Conservation (phyloP, 2,888 invertebrate genomes). For the Xanthorhoe spadicearia region DNA sequence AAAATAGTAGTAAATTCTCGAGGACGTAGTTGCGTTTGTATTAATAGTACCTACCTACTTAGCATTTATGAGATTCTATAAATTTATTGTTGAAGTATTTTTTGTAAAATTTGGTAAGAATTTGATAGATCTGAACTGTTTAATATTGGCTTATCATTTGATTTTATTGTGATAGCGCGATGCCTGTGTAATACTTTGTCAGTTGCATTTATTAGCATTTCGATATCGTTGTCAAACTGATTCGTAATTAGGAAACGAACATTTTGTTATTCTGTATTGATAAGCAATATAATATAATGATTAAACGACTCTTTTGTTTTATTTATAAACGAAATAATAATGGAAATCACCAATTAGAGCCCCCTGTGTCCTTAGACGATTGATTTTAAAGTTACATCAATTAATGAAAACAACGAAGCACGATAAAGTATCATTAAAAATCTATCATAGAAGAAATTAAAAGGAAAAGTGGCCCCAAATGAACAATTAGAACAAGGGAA, state of each 20-base stretch:
- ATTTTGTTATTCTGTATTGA: slow-evolving; percentile 82
- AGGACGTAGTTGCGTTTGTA: slow-evolving; percentile 69
- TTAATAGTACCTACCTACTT: slow-evolving; percentile 81
- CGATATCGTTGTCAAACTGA: slow-evolving; percentile 71
- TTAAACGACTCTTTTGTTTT: slow-evolving; percentile 63
- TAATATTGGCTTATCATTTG: slow-evolving; percentile 77
- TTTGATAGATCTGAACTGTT: slow-evolving; percentile 70
- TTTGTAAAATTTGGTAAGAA: slow-evolving; percentile 74
- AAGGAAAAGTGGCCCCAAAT: background rate
- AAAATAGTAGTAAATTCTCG: slow-evolving; percentile 72
- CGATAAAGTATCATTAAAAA: background rate
- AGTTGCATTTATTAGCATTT: slow-evolving; percentile 85
- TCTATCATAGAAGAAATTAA: background rate
- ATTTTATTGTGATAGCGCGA: slow-evolving; percentile 79
- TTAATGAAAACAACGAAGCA: background rate
- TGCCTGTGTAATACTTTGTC: slow-evolving; percentile 69
- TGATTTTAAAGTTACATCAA: background rate
- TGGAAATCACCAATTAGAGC: background rate
- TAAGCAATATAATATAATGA: slow-evolving; percentile 85
- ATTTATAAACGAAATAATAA: slow-evolving; percentile 32
- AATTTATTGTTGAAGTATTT: slow-evolving; percentile 75
- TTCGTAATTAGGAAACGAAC: slow-evolving; percentile 75
- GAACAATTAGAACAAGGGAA: slow-evolving; percentile 3
- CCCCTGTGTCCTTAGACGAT: background rate
- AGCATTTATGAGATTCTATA: slow-evolving; percentile 80